These are phyloP conservation scores for Loripinus fragilis DNA, from an alignment of 2,888 invertebrate species.

Conservation along the genomic window DNA sequence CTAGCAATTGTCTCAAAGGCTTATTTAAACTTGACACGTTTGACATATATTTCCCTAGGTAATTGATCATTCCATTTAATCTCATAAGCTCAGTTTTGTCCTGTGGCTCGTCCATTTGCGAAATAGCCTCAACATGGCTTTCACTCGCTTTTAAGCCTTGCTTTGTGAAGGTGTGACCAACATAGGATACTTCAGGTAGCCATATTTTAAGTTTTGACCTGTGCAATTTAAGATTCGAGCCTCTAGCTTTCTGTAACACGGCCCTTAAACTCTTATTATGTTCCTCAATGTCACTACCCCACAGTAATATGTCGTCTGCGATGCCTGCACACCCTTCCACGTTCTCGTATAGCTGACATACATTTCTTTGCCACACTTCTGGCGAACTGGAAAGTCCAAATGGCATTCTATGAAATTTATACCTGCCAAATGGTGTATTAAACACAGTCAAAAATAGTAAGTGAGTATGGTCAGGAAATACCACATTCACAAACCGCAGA, in stretches of 20 bases:
- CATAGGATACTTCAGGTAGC: slow-evolving; percentile 31
- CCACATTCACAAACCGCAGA: no score
- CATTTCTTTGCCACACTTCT: slow-evolving; percentile 40
- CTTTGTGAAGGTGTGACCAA: slow-evolving; percentile 50
- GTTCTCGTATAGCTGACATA: slow-evolving; percentile 31
- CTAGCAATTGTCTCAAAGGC: slow-evolving; percentile 30
- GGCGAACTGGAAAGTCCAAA: slow-evolving; percentile 23
- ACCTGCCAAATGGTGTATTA: slow-evolving; percentile 42
- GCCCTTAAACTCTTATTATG: slow-evolving; percentile 25
- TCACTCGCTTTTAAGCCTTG: slow-evolving; percentile 42
- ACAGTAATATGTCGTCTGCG: slow-evolving; percentile 47
- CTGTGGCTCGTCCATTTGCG: slow-evolving; percentile 37
- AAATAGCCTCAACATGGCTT: slow-evolving; percentile 50
- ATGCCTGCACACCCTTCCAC: slow-evolving; percentile 36
- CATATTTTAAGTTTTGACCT: slow-evolving; percentile 34
- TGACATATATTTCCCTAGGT: slow-evolving; percentile 52
- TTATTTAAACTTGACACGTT: slow-evolving; percentile 47
- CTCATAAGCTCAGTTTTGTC: slow-evolving; percentile 50
- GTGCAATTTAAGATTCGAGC: slow-evolving; percentile 30
- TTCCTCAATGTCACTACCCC: slow-evolving; percentile 33
- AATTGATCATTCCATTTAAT: slow-evolving; percentile 61
- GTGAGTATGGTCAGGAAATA: no score
- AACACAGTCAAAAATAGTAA: no score
- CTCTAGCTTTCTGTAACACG: slow-evolving; percentile 32
- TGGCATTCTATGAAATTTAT: slow-evolving; percentile 39